Conservation (phyloP, 1,140 invertebrate genomes). For the Spodoptera litura region DNA sequence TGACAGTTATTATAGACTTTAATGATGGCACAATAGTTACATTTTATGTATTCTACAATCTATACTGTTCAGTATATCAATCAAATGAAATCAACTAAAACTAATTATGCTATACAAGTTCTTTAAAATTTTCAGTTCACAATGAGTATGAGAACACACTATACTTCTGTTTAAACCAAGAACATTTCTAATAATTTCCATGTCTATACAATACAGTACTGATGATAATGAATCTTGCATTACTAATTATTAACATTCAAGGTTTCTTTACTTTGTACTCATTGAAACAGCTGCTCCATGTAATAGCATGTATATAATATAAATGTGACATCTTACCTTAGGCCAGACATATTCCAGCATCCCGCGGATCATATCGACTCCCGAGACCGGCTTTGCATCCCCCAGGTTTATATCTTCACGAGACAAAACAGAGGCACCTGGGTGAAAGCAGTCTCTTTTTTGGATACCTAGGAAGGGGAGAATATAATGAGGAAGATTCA, state of each 20-base stretch:
- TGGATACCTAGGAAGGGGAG: slow-evolving; percentile 86
- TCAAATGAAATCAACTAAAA: too few species aligned
- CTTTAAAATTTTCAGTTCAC: too few species aligned
- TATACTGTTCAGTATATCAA: too few species aligned
- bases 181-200: too few species aligned
- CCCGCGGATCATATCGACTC: slow-evolving; percentile 93
- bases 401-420: slow-evolving; percentile 88
- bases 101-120: too few species aligned
- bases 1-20: too few species aligned
- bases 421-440: slow-evolving; percentile 91
- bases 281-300: slow-evolving; percentile 17
- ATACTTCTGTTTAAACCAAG: too few species aligned
- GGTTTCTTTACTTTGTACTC: background rate
- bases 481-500: slow-evolving; percentile 69
- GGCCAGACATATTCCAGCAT: slow-evolving; percentile 99
- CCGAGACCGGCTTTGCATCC: slow-evolving; percentile 88
- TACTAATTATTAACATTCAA: slow-evolving; percentile 21
- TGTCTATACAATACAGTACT: too few species aligned
- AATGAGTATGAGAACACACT: too few species aligned
- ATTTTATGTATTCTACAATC: too few species aligned
- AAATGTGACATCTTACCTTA: slow-evolving; percentile 86
- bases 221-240: background rate
- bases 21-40: too few species aligned
- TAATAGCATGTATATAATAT: slow-evolving; percentile 2
- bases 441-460: slow-evolving; percentile 95